phyloP scores from a whole-genome alignment of 2,888 invertebrate species.

The Coecobrya sp. region DNA sequence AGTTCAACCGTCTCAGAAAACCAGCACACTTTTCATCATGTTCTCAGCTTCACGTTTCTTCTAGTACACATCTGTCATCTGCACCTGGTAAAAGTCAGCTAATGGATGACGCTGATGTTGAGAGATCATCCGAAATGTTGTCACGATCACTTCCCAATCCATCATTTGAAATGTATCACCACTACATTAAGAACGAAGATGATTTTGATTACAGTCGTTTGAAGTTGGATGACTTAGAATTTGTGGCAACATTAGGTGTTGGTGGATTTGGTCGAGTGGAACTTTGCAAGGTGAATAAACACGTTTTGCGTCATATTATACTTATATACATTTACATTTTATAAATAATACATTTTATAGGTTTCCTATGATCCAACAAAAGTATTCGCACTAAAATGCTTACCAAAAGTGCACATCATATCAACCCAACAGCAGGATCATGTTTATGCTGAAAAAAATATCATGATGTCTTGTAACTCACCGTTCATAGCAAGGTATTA shows the following conservation, averaged over 20 bases:
- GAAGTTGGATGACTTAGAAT: constrained; percentile 93
- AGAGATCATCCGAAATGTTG: constrained; percentile 51
- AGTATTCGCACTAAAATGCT: constrained; percentile 94
- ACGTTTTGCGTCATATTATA: no score
- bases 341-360: constrained; percentile 57
- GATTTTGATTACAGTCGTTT: constrained; percentile 90
- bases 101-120: constrained; percentile 47
- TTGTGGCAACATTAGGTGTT: constrained; percentile 95
- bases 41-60: constrained; percentile 67
- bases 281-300: constrained; percentile 89
- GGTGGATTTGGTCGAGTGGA: constrained; percentile 98
- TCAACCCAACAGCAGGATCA: constrained; percentile 96
- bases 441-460: constrained; percentile 95
- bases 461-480: constrained; percentile 92
- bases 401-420: constrained; percentile 96
- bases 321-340: no score
- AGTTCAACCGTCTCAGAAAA: constrained; percentile 89
- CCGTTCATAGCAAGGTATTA: constrained; percentile 94
- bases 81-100: constrained; percentile 58
- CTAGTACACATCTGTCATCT: constrained; percentile 36
- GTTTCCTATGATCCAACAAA: constrained; percentile 83
- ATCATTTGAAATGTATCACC: constrained; percentile 82
- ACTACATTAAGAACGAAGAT: constrained; percentile 89
- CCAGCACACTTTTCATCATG: constrained; percentile 77
- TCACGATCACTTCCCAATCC: constrained; percentile 76